Percentiles rank a stretch among this genome's conserved stretches.
phyloP scores from a whole-genome alignment of 2,113 vertebrate genomes.

The Nannobrachium achirus region DNA sequence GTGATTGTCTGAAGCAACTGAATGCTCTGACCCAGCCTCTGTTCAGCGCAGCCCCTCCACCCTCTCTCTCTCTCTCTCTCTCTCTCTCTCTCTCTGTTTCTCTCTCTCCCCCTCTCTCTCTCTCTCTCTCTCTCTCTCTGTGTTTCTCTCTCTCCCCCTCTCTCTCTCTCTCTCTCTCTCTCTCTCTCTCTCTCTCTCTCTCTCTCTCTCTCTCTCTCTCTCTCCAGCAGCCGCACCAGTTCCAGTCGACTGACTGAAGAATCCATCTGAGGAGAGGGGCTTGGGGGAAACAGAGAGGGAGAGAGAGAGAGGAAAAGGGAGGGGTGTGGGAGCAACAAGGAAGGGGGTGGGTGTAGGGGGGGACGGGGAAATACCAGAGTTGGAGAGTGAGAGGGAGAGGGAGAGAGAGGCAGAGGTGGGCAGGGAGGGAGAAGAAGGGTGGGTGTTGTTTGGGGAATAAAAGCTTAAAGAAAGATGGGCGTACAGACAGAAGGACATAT shows the following conservation, averaged over 20 bases:
- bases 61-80: constrained; percentile 14
- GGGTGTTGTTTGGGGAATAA: constrained; percentile 47
- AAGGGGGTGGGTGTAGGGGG: background rate
- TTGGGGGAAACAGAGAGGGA: constrained; percentile 26
- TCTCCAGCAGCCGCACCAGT: constrained; percentile 67
- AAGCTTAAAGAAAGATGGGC: constrained; percentile 36
- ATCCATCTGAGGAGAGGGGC: constrained; percentile 68
- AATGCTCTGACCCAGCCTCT: constrained; percentile 73
- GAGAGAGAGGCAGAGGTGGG: constrained; percentile 20
- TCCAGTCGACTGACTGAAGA: constrained; percentile 79
- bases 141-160: constrained; percentile 22
- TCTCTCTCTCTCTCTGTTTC: constrained; percentile 22
- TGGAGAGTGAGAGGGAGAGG: constrained; percentile 14
- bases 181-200: constrained; percentile 16
- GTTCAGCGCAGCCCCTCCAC: constrained; percentile 53
- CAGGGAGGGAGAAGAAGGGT: constrained; percentile 1
- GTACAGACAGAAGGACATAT: constrained; percentile 20
- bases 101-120: constrained; percentile 2
- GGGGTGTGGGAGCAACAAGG: constrained; percentile 20
- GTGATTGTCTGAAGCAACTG: constrained; percentile 77
- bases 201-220: constrained; percentile 10
- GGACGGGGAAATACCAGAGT: constrained; percentile 66
- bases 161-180: constrained; percentile 28
- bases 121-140: constrained; percentile 20
- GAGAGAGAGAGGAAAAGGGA: constrained; percentile 14